Base-by-base conservation (phyloP, 1,140 invertebrate species). In the Drosophila carrolli region DNA sequence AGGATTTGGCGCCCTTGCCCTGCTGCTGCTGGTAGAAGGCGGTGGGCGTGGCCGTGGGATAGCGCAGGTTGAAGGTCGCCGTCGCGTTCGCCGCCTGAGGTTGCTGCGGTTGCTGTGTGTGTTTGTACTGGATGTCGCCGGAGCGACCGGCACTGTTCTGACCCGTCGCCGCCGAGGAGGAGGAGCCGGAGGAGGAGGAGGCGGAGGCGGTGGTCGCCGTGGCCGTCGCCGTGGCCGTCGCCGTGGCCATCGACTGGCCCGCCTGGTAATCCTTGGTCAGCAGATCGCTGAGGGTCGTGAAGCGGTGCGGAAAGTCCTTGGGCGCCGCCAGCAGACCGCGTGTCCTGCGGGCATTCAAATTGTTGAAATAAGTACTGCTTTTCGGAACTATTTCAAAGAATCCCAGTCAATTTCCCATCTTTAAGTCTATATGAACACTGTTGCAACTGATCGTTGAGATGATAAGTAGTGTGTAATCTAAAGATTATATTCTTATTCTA, bases 291-390 rank as follows among this genome's bases (percentile, higher is more conserved):
- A 92, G 56, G 5, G 91, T 85, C 66, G 78, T 91, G 56, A 81
- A 91, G 59, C 89, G 91, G 67, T 91, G 91, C 53, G 88, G 60
- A 32, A 90, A 91, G 55, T 92, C 91, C 83, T 92, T 92, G 0
- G 91, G 90, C 10, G 85, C 78, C 10, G 75, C 54, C 53, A 92
- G 32, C 40, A 92, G 63, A 4, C 83, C 86, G 6, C 90, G 91
- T 14, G 86, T 89, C 55, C 91, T 92, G 63, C 11, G 48, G 5
- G 7, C 1, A 10, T 11, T 7, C 6, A 14, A 32, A 14, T 10
- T n/a, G 3, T 13, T 13, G 19, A 19, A 19, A 19, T 19, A 19
- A 46, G 8, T 44, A 10, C 9, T 44, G 5, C 7, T 14, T 7
- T 50, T 32, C 0, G 7, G 2, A 32, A 32, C 7, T 32, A 7